Conservation (phyloP, 2,888 invertebrate species). For the Ormyrus nitidulus region DNA sequence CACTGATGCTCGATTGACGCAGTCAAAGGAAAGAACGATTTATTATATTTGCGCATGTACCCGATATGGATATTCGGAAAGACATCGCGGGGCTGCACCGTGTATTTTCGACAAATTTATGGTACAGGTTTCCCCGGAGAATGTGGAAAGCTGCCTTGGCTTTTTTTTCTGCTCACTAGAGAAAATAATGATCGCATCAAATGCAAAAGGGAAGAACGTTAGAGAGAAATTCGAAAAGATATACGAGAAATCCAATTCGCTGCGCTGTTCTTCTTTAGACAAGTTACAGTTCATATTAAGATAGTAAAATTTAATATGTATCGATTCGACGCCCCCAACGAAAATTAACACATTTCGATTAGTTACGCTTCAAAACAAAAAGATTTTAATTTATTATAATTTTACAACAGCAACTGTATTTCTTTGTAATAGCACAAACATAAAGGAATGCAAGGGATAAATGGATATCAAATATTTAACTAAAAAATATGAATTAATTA, state of each 20-base stretch:
- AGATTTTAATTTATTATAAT: too few relatives aligned
- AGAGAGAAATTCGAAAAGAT: constrained; percentile 12
- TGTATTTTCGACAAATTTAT: constrained; percentile 28
- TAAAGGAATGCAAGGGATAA: too few relatives aligned
- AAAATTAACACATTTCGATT: too few relatives aligned
- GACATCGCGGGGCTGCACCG: not conserved
- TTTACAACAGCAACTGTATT: too few relatives aligned
- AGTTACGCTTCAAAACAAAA: too few relatives aligned
- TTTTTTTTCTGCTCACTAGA: not conserved
- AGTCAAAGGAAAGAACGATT: constrained; percentile 17
- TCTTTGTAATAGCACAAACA: too few relatives aligned
- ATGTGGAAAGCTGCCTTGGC: too few relatives aligned
- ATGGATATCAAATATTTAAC: too few relatives aligned
- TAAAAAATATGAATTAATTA: too few relatives aligned
- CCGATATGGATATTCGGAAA: too few relatives aligned
- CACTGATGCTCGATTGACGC: constrained; percentile 24
- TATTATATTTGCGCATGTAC: constrained; percentile 39
- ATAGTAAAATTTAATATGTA: too few relatives aligned
- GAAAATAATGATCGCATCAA: constrained; percentile 2
- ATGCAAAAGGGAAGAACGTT: not conserved
- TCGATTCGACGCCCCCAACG: too few relatives aligned
- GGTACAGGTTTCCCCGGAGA: constrained; percentile 2
- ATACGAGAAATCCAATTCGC: constrained; percentile 6
- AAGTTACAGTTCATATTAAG: not conserved
- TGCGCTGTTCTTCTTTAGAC: not conserved